Evolutionary conservation across 2,888 invertebrate genomes (phyloP).

Genomic region (Amblyjoppa fuscipennis): DNA sequence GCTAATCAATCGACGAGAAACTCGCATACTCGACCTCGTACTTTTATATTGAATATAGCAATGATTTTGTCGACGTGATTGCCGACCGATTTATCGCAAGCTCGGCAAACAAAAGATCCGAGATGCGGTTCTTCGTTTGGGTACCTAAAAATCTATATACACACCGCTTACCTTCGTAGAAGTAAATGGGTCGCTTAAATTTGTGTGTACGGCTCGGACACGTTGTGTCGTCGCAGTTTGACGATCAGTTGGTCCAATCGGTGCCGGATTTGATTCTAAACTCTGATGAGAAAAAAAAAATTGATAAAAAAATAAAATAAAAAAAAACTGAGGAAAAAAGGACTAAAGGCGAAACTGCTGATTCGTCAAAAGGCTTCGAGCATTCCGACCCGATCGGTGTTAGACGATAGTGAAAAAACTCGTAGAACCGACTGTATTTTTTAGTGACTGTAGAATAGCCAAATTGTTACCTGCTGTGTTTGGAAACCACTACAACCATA

Average conservation of each 20-base stretch:
- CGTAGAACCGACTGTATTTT: slow-evolving; percentile 81
- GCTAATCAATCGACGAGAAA: slow-evolving; percentile 20
- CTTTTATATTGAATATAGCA: slow-evolving; percentile 34
- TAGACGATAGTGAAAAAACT: slow-evolving; percentile 65
- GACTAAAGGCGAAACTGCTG: slow-evolving; percentile 20
- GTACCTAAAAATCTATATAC: slow-evolving; percentile 25
- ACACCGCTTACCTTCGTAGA: slow-evolving; percentile 31
- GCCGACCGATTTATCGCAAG: neutral
- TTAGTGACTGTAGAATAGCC: slow-evolving; percentile 77
- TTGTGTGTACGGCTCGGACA: slow-evolving; percentile 54
- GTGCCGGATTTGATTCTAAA: neutral
- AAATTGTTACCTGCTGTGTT: slow-evolving; percentile 80
- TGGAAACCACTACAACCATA: slow-evolving; percentile 72
- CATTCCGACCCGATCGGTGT: slow-evolving; percentile 64
- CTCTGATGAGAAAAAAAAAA: neutral
- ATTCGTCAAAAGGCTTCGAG: slow-evolving; percentile 49
- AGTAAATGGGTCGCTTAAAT: slow-evolving; percentile 61
- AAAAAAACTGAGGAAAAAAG: neutral
- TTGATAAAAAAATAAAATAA: neutral
- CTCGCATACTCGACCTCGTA: slow-evolving; percentile 38
- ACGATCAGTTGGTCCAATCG: slow-evolving; percentile 30
- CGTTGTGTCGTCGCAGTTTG: slow-evolving; percentile 38
- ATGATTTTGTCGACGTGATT: slow-evolving; percentile 37
- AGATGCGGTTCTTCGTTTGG: slow-evolving; percentile 2
- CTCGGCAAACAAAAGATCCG: neutral